Base-by-base conservation (phyloP, 92 coral and sea anemone genomes). In the Palythoa grandiflora region DNA sequence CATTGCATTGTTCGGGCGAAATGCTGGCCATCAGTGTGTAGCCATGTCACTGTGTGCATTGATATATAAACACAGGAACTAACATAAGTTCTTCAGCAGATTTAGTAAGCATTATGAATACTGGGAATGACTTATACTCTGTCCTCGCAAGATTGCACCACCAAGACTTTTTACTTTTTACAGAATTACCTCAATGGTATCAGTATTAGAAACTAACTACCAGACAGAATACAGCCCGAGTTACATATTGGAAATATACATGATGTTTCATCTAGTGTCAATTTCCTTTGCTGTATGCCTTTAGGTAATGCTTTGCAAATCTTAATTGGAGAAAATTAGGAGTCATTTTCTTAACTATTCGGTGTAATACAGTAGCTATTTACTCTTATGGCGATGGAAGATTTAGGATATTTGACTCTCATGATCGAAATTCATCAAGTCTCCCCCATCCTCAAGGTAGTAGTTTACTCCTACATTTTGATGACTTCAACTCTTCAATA, bases 401-500 rank as follows among this genome's bases (percentile, higher is more conserved):
- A 35, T 68, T 68, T 68, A 68, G 73, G 38, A 68, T 68, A 68
- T 68, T 68, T 68, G 73, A 68, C 38, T 68, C 73, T 7, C 87
- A 83, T 83, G 73, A 76, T 83, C 61, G 77, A 19, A 61, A 83
- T 65, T 35, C 54, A 35, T 66, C 68, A 55, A 60, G 77, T 5
- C 38, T 57, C 50, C 60, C 75, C 75, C 63, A 39, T 83, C 77
- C 87, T 83, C 73, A 83, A 61, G 87, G 77, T 83, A 15, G 10
- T 83, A 63, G 87, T 63, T 76, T 83, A 53, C 85, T 79, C 50
- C 73, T 79, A 52, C 73, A 79, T 79, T 17, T 79, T 54, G 85
- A 76, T 76, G 81, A 76, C 13, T 16, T 76, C 0, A 76, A 76
- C 13, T 17, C 81, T 38, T 76, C 38, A 76, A 76, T 44, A 76